Evolutionary conservation across 2,888 invertebrate species (phyloP).

Genomic region (Bellardia pandia): DNA sequence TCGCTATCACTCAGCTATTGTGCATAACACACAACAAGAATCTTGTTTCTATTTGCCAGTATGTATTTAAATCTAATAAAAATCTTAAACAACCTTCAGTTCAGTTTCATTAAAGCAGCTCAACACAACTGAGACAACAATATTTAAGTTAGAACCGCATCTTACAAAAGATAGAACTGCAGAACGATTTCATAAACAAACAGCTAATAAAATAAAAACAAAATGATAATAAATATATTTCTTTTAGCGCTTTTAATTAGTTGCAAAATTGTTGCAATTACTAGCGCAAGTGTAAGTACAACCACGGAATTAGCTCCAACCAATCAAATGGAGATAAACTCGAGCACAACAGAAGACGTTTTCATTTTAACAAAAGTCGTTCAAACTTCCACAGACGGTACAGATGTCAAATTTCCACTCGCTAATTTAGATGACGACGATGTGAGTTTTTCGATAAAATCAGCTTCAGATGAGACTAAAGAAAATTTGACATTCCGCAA

Average conservation of each 20-base stretch:
- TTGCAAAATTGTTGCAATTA: constrained; percentile 12
- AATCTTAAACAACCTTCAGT: neutral
- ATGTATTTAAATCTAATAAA: neutral
- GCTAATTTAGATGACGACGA: no score
- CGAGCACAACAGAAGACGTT: no score
- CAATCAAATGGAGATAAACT: neutral
- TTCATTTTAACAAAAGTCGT: neutral
- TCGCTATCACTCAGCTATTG: neutral
- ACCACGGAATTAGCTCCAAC: neutral
- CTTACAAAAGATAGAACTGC: neutral
- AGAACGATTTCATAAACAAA: neutral
- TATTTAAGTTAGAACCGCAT: neutral
- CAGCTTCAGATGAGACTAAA: no score
- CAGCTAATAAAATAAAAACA: neutral
- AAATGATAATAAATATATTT: constrained; percentile 11
- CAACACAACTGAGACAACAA: neutral
- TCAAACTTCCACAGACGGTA: neutral
- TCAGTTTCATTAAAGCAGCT: neutral
- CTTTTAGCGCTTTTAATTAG: constrained; percentile 18
- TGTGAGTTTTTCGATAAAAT: no score
- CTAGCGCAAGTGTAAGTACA: constrained; percentile 9
- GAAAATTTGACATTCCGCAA: no score
- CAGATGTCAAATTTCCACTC: neutral
- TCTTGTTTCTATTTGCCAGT: neutral
- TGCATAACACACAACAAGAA: neutral